Evolutionary conservation across 35 echinoderm and acorn worm genomes (phyloP), one percentile per base, ranked within the genome.

Genomic region (Nesometra sesokonis): DNA sequence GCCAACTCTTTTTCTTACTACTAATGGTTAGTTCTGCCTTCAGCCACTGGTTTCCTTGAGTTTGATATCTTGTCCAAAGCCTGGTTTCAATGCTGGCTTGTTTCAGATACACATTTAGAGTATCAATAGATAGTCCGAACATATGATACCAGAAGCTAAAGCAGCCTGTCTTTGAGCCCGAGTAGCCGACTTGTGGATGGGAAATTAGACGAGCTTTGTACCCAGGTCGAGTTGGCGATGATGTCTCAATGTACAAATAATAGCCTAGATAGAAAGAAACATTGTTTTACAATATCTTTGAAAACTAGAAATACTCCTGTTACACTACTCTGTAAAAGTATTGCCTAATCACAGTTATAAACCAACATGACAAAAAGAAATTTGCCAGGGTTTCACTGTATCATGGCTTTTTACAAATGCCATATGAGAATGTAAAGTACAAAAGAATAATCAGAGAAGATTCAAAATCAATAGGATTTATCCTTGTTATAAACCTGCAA

Each of bases 191-290:
- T 67, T 67, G 52, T 67, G 52, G 52, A 67, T 67, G 52, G 52
- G 52, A 67, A 30, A 86, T 84, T 2, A 97, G 67, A 84, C 91
- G 83, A 7, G 94, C 94, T 3, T 32, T 90, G 82, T 93, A 89
- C 11, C 83, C 85, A 4, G 77, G 32, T 11, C 29, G 29, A 2
- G 19, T 34, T 17, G 57, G 86, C 57, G 91, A 89, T 35, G 94
- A 97, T 31, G 91, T 88, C 29, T 97, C 94, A 36, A 93, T 90
- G 52, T 89, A 97, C 15, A 97, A 77, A 36, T 97, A 97, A 46
- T 85, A 83, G 13, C 93, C 93, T 67, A 27, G 23, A 67, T 67
- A 67, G 21, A 2, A 67, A 7, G 15, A 43, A 7, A 43, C 15
- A 43, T 43, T 7, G 15, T 43, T 7, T 43, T 43, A 43, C n/a